phyloP scores from a whole-genome alignment of 2,797 vertebrate species.

The Denticeps clupeoides region DNA sequence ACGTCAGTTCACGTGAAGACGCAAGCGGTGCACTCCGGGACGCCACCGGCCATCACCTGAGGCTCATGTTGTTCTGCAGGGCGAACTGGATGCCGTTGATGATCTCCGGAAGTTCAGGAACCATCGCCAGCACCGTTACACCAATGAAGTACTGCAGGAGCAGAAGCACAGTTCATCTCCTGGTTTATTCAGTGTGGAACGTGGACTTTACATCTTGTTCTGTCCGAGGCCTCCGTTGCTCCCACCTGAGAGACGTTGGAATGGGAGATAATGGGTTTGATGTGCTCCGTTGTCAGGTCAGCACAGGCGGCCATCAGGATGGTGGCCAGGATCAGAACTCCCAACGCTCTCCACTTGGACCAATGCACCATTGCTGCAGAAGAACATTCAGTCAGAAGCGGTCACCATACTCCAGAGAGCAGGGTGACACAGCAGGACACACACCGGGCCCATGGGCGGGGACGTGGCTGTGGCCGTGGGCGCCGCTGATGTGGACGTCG shows the following conservation, averaged over 20 bases:
- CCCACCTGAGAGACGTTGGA: constrained; percentile 72
- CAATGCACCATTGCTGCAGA: constrained; percentile 58
- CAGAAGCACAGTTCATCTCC: no score
- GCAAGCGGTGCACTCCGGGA: not conserved
- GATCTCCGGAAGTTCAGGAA: constrained; percentile 80
- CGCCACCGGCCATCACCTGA: constrained; percentile 58
- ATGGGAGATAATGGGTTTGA: constrained; percentile 68
- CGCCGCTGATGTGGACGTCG: constrained; percentile 70
- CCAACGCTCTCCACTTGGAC: constrained; percentile 63
- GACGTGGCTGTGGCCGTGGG: constrained; percentile 50
- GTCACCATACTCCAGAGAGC: no score
- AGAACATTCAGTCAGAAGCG: not conserved
- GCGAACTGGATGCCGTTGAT: constrained; percentile 87
- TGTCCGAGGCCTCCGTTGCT: not conserved
- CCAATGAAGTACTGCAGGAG: constrained; percentile 73
- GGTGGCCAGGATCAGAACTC: constrained; percentile 64
- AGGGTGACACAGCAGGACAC: no score
- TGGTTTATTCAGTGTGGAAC: no score
- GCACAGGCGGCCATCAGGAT: constrained; percentile 79
- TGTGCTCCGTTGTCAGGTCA: constrained; percentile 77
- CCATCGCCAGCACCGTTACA: constrained; percentile 78
- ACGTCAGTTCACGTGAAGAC: not conserved
- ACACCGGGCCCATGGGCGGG: not conserved
- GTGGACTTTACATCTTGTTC: not conserved
- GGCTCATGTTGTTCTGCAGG: constrained; percentile 80